Percentiles rank a stretch among this genome's conserved stretches.
Evolutionary conservation across 2,888 invertebrate species (phyloP).

Genomic region (Margaritifera margaritifera): DNA sequence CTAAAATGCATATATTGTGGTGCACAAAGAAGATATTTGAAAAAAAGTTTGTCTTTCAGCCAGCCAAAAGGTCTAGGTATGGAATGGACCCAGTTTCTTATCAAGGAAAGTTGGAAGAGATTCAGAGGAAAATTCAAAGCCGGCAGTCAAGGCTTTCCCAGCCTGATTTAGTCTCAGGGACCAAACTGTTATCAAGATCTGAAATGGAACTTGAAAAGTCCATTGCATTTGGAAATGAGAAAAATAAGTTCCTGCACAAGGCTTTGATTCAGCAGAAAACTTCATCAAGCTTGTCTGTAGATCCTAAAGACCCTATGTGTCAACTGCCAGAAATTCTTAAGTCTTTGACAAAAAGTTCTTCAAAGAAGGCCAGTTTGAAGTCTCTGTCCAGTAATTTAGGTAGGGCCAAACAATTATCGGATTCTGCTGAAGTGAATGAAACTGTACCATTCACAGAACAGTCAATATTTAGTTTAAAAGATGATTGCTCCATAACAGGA

Average conservation of each 20-base stretch:
- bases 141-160: slow-evolving; percentile 42
- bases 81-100: slow-evolving; percentile 39
- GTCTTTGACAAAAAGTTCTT: slow-evolving; percentile 13
- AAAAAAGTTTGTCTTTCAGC: slow-evolving; percentile 11
- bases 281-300: slow-evolving; percentile 11
- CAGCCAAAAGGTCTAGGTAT: slow-evolving; percentile 25
- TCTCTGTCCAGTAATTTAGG: too few species aligned
- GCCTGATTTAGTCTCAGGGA: slow-evolving; percentile 52
- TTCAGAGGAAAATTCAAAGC: slow-evolving; percentile 58
- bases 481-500: too few species aligned
- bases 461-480: too few species aligned
- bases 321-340: slow-evolving; percentile 55
- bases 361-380: too few species aligned
- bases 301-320: slow-evolving; percentile 57
- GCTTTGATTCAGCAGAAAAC: slow-evolving; percentile 40
- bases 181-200: slow-evolving; percentile 41
- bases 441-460: too few species aligned
- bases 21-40: too few species aligned
- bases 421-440: too few species aligned
- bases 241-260: slow-evolving; percentile 37
- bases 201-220: slow-evolving; percentile 63
- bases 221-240: slow-evolving; percentile 22
- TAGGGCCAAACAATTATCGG: too few species aligned
- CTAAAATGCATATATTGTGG: too few species aligned
- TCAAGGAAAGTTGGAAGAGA: slow-evolving; percentile 44